Percentiles rank a stretch among this genome's conserved stretches.
Evolutionary conservation across 2,888 invertebrate species (phyloP).

Genomic region (Apotomis betuletana): DNA sequence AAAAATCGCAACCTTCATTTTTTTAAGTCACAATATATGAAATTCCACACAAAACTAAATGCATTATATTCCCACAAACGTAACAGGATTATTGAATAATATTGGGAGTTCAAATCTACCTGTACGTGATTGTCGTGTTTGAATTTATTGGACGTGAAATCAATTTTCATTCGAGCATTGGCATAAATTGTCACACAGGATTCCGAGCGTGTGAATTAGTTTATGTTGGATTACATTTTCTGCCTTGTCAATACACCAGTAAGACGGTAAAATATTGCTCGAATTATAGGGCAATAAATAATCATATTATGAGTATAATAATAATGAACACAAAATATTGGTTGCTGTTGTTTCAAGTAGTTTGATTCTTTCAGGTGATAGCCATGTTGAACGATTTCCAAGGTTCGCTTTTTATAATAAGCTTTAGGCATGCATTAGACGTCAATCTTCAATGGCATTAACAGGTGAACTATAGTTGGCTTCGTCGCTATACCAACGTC

Average conservation of each 20-base stretch:
- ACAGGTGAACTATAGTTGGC: too few relatives aligned
- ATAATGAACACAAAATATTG: neutral
- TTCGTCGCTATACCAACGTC: too few relatives aligned
- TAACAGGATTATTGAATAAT: constrained; percentile 1
- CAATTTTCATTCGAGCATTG: constrained; percentile 37
- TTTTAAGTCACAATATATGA: too few relatives aligned
- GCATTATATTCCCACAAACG: neutral
- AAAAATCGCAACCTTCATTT: too few relatives aligned
- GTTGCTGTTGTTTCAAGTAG: too few relatives aligned
- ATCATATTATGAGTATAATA: neutral
- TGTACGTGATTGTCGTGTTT: constrained; percentile 38
- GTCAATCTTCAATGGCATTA: too few relatives aligned
- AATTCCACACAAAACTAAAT: neutral
- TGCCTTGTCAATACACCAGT: constrained; percentile 15
- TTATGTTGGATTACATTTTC: constrained; percentile 30
- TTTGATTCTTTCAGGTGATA: too few relatives aligned
- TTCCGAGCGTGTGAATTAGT: constrained; percentile 34
- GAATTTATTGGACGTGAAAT: constrained; percentile 38
- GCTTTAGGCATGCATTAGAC: too few relatives aligned
- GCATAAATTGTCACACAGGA: constrained; percentile 35
- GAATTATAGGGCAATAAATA: neutral
- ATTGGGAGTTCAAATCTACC: constrained; percentile 30
- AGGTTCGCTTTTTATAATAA: too few relatives aligned
- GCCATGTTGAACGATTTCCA: too few relatives aligned
- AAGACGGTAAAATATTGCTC: neutral